Conservation (phyloP, 2,797 vertebrate species). For the Bovichtus diacanthus region DNA sequence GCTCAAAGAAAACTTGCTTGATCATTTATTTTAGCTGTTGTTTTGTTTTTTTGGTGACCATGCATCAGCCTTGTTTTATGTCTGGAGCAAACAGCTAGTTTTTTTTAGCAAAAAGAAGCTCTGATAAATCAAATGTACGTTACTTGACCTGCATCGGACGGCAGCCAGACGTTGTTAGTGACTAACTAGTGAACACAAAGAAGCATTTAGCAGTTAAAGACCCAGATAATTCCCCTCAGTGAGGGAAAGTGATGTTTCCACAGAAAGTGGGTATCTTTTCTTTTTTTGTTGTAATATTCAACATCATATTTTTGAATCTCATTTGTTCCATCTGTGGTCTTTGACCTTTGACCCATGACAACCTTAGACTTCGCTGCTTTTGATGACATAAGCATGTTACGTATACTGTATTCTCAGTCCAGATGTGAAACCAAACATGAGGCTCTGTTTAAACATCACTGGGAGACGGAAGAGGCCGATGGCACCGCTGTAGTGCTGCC, state of each 20-base stretch:
- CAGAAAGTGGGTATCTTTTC: not conserved
- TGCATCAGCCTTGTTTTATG: not conserved
- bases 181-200: not conserved
- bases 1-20: not conserved
- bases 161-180: not conserved
- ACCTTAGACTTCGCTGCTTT: not conserved
- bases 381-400: not conserved
- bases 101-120: not conserved
- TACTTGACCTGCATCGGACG: not conserved
- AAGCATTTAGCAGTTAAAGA: not conserved
- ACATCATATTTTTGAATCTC: not conserved
- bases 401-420: slow-evolving; percentile 17
- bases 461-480: too few species aligned
- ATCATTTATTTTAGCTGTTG: too few species aligned
- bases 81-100: too few species aligned
- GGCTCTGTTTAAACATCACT: slow-evolving; percentile 10
- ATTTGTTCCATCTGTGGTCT: not conserved
- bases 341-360: not conserved
- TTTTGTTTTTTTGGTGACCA: too few species aligned
- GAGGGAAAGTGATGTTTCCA: too few species aligned
- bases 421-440: slow-evolving; percentile 37
- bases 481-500: too few species aligned
- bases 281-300: not conserved
- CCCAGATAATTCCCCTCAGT: not conserved
- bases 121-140: not conserved